Evolutionary conservation across 2,797 vertebrate genomes (phyloP), one percentile per base, ranked within the genome.

Genomic region (Austrolebias charrua): DNA sequence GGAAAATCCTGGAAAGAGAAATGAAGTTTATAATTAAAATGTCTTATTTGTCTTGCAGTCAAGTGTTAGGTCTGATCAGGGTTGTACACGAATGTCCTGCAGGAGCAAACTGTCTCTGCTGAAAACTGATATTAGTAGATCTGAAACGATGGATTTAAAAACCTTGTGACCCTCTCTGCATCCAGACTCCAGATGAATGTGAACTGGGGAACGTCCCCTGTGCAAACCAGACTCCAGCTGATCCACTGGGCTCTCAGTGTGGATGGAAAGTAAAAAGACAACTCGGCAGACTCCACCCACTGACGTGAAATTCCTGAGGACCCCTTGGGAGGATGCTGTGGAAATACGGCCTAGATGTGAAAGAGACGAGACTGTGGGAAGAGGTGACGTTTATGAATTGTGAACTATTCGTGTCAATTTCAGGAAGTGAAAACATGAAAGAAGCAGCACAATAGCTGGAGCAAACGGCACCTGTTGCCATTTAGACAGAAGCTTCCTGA

Each of bases 371-470:
- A 69, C 56, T 0, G 16, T 35, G 35, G 47, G 47, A 47, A 57
- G 35, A 59, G 53, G 44, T 61, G 67, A 71, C 71, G 56, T 69
- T 60, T 57, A 60, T 59, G 68, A 67, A 77, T 42, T 50, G 46
- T 20, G 57, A 49, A 79, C 63, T 73, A 60, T 78, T 65, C 28
- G 20, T 54, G 38, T 31, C 18, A 49, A 55, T 50, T 15, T 6
- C 51, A 79, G 77, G 73, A 78, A 69, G 70, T 58, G 13, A 60
- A 70, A 58, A 72, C 42, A 33, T 55, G 5, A 58, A 73, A 79
- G 43, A 57, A 15, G 45, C 0, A 28, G 38, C 49, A 71, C 62
- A 76, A 61, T 18, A 24, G 50, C 49, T 0, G 2, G 52, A 65
- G 63, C 35, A 29, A 51, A 44, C 8, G 20, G 44, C 77, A 76